Percentiles rank a stretch among this genome's conserved stretches.
Conservation (phyloP, 1,140 invertebrate species). For the Rhopalosiphum maidis region DNA sequence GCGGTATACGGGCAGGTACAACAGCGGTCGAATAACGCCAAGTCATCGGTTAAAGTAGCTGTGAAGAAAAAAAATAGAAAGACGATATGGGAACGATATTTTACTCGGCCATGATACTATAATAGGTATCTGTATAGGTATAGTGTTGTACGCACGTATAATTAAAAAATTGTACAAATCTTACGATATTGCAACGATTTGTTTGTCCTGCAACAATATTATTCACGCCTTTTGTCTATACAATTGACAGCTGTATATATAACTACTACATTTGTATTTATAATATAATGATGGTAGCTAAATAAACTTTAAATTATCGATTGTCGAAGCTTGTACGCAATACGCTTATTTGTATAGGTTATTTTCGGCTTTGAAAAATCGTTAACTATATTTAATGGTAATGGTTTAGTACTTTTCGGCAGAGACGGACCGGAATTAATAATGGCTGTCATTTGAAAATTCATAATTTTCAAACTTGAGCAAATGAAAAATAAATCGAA, state of each 20-base stretch:
- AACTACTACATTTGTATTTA: neutral
- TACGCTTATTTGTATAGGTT: neutral
- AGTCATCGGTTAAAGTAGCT: conserved; percentile 22
- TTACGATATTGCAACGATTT: neutral
- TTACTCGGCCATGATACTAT: neutral
- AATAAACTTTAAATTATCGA: neutral
- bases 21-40: neutral
- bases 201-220: neutral
- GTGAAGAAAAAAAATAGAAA: neutral
- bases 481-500: neutral
- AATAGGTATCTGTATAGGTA: neutral
- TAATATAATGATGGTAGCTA: neutral
- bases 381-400: neutral
- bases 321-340: neutral
- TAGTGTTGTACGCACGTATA: neutral
- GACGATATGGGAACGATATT: neutral
- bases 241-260: neutral
- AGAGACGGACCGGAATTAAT: neutral
- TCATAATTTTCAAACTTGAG: neutral
- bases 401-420: neutral
- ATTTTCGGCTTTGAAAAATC: neutral
- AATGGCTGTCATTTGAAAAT: neutral
- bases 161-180: neutral
- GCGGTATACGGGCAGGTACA: neutral
- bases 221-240: neutral